A percentile compares a stretch with the other conserved stretches of the same genome.
These are phyloP conservation scores for Porites australiensis DNA, from an alignment of 64 coral and sea anemone species.

Conservation along the genomic window DNA sequence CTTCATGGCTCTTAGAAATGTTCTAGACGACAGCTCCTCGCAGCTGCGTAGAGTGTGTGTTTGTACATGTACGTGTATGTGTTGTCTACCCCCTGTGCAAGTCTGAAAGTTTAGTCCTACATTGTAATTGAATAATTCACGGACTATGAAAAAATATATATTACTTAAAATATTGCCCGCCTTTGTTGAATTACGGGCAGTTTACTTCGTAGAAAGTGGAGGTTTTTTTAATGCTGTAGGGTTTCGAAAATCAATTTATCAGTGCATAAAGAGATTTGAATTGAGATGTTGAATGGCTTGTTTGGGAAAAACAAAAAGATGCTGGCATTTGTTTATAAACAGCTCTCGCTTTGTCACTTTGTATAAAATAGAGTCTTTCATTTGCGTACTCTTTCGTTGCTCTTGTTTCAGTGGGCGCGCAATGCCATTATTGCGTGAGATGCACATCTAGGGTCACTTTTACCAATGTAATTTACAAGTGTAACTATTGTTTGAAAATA, in stretches of 20 bases:
- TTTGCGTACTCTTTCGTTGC: background rate
- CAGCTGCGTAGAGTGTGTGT: no score
- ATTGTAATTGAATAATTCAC: background rate
- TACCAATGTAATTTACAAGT: no score
- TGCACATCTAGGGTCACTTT: background rate
- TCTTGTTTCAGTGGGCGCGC: background rate
- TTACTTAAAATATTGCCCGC: background rate
- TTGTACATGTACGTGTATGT: no score
- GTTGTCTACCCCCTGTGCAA: background rate
- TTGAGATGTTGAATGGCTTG: slow-evolving; percentile 13
- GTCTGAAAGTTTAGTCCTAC: background rate
- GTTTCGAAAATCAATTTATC: background rate
- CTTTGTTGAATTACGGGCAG: background rate
- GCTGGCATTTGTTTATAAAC: slow-evolving; percentile 21
- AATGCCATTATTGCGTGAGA: background rate
- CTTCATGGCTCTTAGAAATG: no score
- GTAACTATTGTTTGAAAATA: no score
- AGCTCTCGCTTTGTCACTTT: background rate
- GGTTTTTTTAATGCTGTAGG: background rate
- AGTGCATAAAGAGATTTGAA: slow-evolving; percentile 3
- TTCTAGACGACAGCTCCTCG: no score
- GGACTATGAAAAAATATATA: background rate
- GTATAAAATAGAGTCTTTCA: background rate
- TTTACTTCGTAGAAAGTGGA: background rate
- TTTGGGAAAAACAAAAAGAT: background rate